Percentiles rank a stretch among this genome's conserved stretches.
These are phyloP conservation scores for Phallusia fumigata DNA, from an alignment of 23 tunicate genomes.

Conservation along the genomic window DNA sequence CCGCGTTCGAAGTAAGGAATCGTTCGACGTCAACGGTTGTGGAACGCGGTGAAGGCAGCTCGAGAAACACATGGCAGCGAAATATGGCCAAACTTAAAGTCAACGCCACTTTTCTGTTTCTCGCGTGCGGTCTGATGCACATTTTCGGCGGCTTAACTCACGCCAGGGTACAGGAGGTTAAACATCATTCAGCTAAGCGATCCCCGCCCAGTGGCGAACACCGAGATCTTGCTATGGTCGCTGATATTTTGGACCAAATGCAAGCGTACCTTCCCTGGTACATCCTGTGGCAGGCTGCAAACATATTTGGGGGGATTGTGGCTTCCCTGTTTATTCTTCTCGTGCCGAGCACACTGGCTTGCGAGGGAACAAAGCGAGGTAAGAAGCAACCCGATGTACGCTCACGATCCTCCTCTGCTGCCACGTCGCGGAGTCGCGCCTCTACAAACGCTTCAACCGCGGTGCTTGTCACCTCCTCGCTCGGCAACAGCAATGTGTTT, in stretches of 20 bases:
- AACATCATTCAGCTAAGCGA: background rate
- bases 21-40: background rate
- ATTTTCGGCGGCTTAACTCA: constrained; percentile 27
- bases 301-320: constrained; percentile 28
- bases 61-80: background rate
- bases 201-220: background rate
- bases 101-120: background rate
- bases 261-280: constrained; percentile 24
- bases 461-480: background rate
- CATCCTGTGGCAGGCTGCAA: constrained; percentile 35
- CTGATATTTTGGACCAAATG: background rate
- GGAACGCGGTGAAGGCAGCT: background rate
- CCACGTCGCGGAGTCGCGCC: background rate
- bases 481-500: background rate
- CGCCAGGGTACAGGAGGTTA: constrained; percentile 2
- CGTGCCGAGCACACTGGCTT: constrained; percentile 3
- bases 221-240: background rate
- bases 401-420: background rate
- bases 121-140: constrained; percentile 21
- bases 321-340: constrained; percentile 19
- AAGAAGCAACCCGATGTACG: background rate
- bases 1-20: background rate
- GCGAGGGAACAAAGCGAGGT: background rate
- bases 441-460: background rate
- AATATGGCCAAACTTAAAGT: background rate